phyloP scores from a whole-genome alignment of 2,113 vertebrate genomes.

The Nipponia nippon region DNA sequence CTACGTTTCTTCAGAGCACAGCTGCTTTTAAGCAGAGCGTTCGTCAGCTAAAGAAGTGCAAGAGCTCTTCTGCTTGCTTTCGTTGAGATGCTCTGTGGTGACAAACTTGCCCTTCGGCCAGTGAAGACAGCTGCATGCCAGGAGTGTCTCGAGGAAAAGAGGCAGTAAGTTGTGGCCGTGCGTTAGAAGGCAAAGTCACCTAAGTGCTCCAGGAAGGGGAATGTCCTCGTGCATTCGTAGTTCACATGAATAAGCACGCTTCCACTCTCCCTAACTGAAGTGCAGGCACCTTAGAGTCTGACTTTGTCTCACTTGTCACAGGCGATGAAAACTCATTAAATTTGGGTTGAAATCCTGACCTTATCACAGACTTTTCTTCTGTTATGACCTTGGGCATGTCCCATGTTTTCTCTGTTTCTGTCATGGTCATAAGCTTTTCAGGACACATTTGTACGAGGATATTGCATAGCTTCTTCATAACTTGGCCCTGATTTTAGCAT shows the following conservation, averaged over 20 bases:
- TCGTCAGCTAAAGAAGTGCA: not conserved
- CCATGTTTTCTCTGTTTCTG: not conserved
- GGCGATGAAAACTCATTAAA: not conserved
- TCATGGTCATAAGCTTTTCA: fast-evolving
- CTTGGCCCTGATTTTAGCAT: not conserved
- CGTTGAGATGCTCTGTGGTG: not conserved
- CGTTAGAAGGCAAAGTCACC: not conserved
- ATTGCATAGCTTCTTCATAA: not conserved
- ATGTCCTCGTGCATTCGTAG: not conserved
- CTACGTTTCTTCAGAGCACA: not conserved
- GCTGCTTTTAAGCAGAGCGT: not conserved
- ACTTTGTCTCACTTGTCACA: not conserved
- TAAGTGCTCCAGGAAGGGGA: not conserved
- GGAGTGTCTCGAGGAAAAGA: not conserved
- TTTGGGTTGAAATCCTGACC: not conserved
- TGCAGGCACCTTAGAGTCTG: fast-evolving
- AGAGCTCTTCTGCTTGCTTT: not conserved
- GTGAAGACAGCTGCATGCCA: not conserved
- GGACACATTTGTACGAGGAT: not conserved
- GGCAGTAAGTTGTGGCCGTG: not conserved
- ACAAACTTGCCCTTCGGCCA: not conserved
- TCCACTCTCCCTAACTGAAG: not conserved
- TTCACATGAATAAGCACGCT: not conserved
- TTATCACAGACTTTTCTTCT: not conserved
- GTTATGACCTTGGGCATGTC: not conserved